Percentiles rank a stretch among this genome's conserved stretches.
Evolutionary conservation across 2,797 vertebrate genomes (phyloP).

Genomic region (Hephaestus fuliginosus): DNA sequence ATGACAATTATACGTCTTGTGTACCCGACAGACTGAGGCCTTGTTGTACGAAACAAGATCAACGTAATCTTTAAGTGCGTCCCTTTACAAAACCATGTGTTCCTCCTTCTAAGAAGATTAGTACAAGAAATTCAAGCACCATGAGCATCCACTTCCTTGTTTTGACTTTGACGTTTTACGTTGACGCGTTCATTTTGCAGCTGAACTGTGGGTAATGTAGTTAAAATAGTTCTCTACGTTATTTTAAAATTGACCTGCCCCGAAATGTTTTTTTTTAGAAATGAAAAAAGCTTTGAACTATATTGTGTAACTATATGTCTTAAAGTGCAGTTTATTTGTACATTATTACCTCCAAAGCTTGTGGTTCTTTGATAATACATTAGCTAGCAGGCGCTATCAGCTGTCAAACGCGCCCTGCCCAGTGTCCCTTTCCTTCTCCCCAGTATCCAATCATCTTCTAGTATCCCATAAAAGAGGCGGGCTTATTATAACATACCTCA

Average conservation of each 20-base stretch:
- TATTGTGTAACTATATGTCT: background rate
- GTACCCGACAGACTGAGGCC: background rate
- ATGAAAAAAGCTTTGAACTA: fast-evolving
- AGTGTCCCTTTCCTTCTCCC: conserved; percentile 41
- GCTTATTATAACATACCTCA: conserved; percentile 33
- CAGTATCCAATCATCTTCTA: conserved; percentile 70
- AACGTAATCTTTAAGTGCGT: conserved; percentile 44
- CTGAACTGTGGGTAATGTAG: conserved; percentile 80
- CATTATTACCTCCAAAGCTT: background rate
- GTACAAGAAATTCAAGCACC: conserved; percentile 58
- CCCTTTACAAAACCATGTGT: conserved; percentile 55
- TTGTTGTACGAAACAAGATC: conserved; percentile 40
- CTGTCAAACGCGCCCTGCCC: conserved; percentile 73
- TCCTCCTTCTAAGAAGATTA: conserved; percentile 77
- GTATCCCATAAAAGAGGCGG: conserved; percentile 65
- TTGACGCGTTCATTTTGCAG: conserved; percentile 14
- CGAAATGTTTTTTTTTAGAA: background rate
- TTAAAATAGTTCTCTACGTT: conserved; percentile 19
- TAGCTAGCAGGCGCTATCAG: conserved; percentile 41
- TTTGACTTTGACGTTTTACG: conserved; percentile 62
- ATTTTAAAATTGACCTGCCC: background rate
- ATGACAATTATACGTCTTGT: conserved; percentile 4
- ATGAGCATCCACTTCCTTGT: conserved; percentile 80
- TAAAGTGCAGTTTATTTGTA: background rate
- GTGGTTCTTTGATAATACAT: background rate